Conservation (phyloP, 1,140 invertebrate species). For the Daktulosphaira vitifoliae region DNA sequence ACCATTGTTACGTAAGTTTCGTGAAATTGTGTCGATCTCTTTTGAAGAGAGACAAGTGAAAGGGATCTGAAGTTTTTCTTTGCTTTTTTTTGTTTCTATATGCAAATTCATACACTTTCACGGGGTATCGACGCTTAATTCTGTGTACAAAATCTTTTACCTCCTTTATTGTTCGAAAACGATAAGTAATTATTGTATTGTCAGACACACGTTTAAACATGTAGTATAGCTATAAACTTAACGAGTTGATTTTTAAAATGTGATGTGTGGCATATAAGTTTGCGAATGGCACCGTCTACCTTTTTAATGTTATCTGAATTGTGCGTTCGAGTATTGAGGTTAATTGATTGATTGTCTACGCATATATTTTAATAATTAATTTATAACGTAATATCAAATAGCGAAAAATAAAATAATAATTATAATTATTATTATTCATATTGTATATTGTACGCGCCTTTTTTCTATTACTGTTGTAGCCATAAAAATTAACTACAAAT, state of each 20-base stretch:
- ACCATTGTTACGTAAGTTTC: constrained; percentile 26
- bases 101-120: constrained; percentile 19
- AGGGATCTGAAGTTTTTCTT: constrained; percentile 29
- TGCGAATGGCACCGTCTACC: no score
- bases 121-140: no score
- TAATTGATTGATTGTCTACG: constrained; percentile 5
- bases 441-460: neutral
- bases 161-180: no score
- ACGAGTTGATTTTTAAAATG: no score
- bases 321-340: neutral
- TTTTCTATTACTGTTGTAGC: constrained; percentile 20
- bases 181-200: no score
- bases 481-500: constrained; percentile 28
- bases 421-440: constrained; percentile 13
- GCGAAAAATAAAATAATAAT: neutral
- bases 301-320: no score
- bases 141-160: no score
- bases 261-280: no score
- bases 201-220: no score
- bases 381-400: neutral
- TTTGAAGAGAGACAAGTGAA: constrained; percentile 30
- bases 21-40: constrained; percentile 34
- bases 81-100: neutral
- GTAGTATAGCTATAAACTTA: no score
- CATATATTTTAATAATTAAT: no score